Base-by-base conservation (phyloP, 2,113 vertebrate genomes). In the Corythornis cristatus region DNA sequence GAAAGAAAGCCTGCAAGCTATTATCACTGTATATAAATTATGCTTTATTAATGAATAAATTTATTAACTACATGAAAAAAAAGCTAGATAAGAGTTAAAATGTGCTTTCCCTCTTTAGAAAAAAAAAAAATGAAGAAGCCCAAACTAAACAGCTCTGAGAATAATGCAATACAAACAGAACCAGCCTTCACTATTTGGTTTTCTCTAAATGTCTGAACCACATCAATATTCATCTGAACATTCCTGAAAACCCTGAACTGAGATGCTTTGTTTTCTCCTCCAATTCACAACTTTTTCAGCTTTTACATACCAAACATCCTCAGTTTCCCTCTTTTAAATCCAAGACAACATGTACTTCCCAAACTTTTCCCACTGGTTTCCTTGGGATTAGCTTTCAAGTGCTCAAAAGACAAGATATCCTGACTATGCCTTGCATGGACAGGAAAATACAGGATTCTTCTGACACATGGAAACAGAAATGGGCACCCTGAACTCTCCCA, bases 11-110 rank as follows among this genome's bases (percentile, higher is more conserved):
- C 91, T 86, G 70, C 28, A 58, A 91, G 78, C 68, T 71, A 21
- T 90, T 79, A 93, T 86, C 79, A 58, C 77, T 71, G 62, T 66
- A 73, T 79, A 82, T 66, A 72, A 89, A 94, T 91, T 61, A 83
- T 70, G 20, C 35, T 56, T 93, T 90, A 90, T 84, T 82, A 90
- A 80, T 65, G 54, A 81, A 89, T 64, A 9, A 92, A 93, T 86
- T 76, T 42, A 80, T 11, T 65, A 83, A 43, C 68, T 62, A 75
- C 58, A 71, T 2, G 14, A 48, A 64, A 92, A 92, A 92, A 82
- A 76, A 21, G 8, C 8, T 29, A 85, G 81, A 90, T 85, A 64
- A 73, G 56, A 89, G 26, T 76, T 92, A 83, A 83, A 90, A 53
- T 7, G 8, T 5, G 0, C 3, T 40, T 76, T 56, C 31, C 12